phyloP scores from a whole-genome alignment of 2,113 vertebrate genomes.

The Hippocampus zosterae region DNA sequence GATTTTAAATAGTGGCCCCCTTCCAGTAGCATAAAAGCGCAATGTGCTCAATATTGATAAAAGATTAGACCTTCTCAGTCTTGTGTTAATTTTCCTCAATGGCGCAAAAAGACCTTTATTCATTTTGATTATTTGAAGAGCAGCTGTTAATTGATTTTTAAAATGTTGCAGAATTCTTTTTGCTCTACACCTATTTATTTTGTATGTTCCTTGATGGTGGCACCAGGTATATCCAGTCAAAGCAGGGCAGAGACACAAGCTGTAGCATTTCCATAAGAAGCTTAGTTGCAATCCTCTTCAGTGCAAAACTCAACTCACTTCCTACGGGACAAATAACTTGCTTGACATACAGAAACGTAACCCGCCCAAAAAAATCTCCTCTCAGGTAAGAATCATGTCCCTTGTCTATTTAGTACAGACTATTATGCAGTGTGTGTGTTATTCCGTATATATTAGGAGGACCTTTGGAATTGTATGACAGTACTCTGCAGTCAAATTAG shows the following conservation, averaged over 20 bases:
- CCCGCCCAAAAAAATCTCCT: background rate
- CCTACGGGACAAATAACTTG: slow-evolving; percentile 15
- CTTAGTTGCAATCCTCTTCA: slow-evolving; percentile 66
- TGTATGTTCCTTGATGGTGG: background rate
- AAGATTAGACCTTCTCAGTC: background rate
- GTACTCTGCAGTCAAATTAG: background rate
- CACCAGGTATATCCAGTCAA: slow-evolving; percentile 8
- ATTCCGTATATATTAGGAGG: no score
- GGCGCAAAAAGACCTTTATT: background rate
- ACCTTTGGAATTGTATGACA: background rate
- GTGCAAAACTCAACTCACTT: slow-evolving; percentile 26
- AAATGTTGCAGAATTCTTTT: background rate
- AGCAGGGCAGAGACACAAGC: slow-evolving; percentile 38
- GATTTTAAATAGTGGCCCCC: no score
- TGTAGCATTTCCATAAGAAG: slow-evolving; percentile 64
- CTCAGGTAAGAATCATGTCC: slow-evolving; percentile 42
- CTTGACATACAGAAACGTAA: background rate
- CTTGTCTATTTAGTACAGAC: background rate
- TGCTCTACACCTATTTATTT: background rate
- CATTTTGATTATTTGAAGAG: background rate
- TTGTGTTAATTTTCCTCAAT: background rate
- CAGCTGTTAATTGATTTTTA: background rate
- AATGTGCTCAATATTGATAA: background rate
- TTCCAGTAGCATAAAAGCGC: no score
- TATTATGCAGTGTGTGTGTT: background rate